Base-by-base conservation (phyloP, 2,113 vertebrate species). In the Zapus hudsonius region DNA sequence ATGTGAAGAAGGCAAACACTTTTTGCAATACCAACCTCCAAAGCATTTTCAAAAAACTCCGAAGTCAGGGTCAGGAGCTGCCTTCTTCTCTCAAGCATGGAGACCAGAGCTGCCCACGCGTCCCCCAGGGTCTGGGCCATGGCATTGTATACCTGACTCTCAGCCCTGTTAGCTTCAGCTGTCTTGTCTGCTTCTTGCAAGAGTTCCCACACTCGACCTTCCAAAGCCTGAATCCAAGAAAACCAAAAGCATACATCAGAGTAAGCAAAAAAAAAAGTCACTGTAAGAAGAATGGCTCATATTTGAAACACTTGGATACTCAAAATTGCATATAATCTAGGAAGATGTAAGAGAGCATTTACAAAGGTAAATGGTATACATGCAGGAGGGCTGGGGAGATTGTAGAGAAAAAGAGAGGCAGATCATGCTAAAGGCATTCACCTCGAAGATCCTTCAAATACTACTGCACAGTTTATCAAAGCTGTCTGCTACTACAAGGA, bases 81-180 rank as follows among this genome's bases (percentile, higher is more conserved):
- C 94, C 98, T 97, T 57, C 99, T 97, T 85, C 97, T 98, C 92
- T 98, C 97, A 25, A 99, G 97, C 94, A 99, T 98, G 11, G 89
- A 33, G 7, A 99, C 97, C 9, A 99, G 98, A 23, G 98, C 96
- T 55, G 95, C 96, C 99, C 99, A 99, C 0, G 99, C 99, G 78
- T 99, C 98, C 0, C 97, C 99, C 93, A 99, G 97, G 0, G 98
- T 99, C 2, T 96, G 82, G 1, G 97, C 98, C 99, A 99, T 99
- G 69, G 99, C 99, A 5, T 98, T 95, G 1, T 98, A 98, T 89
- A 99, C 97, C 44, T 96, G 97, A 73, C 96, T 96, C 84, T 98
- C 98, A 47, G 98, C 97, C 95, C 96, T 91, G 92, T 98, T 98
- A 74, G 98, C 98, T 19, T 98, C 98, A 55, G 98, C 98, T 23